Conservation (phyloP, 2,113 vertebrate genomes). For the Anolis sagrei region DNA sequence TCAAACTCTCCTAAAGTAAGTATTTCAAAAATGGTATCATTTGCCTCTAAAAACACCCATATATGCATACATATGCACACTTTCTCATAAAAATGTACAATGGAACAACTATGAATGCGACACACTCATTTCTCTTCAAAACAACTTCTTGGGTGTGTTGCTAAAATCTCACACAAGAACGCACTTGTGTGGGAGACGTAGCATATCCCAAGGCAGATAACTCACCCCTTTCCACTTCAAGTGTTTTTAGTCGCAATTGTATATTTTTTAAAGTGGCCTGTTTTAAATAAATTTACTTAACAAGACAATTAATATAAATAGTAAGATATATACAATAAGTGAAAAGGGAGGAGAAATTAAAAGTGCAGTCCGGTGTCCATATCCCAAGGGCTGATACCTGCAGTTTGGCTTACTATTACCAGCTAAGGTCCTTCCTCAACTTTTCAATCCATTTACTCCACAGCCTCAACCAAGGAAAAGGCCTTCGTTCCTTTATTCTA, state of each 20-base stretch:
- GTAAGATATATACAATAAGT: slow-evolving; percentile 72
- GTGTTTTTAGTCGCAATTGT: slow-evolving; percentile 57
- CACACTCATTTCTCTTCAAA: slow-evolving; percentile 26
- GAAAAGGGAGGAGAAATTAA: not conserved
- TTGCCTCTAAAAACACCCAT: slow-evolving; percentile 15
- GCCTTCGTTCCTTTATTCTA: too few relatives aligned
- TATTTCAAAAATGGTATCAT: slow-evolving; percentile 55
- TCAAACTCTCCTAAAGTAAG: slow-evolving; percentile 56
- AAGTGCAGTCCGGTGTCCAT: slow-evolving; percentile 47
- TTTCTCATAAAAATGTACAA: slow-evolving; percentile 39
- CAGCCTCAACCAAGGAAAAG: too few relatives aligned
- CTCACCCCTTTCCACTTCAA: slow-evolving; percentile 40
- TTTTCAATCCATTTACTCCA: too few relatives aligned
- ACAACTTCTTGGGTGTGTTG: slow-evolving; percentile 28
- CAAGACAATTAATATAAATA: slow-evolving; percentile 78
- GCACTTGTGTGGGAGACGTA: slow-evolving; percentile 3
- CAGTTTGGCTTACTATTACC: too few relatives aligned
- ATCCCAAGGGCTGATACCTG: slow-evolving; percentile 33
- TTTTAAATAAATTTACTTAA: slow-evolving; percentile 59
- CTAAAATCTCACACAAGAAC: slow-evolving; percentile 39
- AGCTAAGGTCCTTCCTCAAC: too few relatives aligned
- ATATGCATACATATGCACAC: not conserved
- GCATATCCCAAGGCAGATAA: slow-evolving; percentile 44
- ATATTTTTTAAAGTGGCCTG: slow-evolving; percentile 71
- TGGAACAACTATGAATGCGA: slow-evolving; percentile 9